Conservation (phyloP, 1,140 invertebrate genomes). For the Drosophila ambigua region DNA sequence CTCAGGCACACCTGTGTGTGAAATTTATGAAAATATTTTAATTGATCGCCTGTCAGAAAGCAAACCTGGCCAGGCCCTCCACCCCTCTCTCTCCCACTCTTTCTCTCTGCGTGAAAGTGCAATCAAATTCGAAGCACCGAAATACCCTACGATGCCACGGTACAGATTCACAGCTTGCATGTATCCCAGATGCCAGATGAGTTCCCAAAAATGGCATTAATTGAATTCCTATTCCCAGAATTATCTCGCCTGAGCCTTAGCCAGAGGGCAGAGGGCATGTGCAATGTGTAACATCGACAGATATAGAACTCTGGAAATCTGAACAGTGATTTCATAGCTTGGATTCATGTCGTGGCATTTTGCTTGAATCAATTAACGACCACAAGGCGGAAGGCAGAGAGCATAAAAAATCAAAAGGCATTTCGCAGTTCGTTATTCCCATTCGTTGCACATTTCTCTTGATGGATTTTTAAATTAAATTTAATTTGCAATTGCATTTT, state of each 20-base stretch:
- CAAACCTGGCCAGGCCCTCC: conserved; percentile 33
- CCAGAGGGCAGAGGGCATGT: no score
- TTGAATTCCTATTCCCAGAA: no score
- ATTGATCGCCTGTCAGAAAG: conserved; percentile 72
- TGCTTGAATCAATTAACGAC: conserved; percentile 22
- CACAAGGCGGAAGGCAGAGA: conserved; percentile 6
- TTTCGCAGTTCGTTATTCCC: conserved; percentile 10
- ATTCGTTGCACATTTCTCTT: conserved; percentile 23
- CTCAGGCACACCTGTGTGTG: conserved; percentile 56
- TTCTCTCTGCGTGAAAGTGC: not conserved
- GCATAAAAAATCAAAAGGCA: conserved; percentile 31
- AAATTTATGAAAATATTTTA: conserved; percentile 77
- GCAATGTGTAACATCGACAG: conserved; percentile 5
- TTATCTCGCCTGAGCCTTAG: no score
- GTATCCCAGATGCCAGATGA: no score
- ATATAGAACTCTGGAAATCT: conserved; percentile 28
- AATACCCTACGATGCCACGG: no score
- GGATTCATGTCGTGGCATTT: conserved; percentile 23
- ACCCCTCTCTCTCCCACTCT: no score
- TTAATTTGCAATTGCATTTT: conserved; percentile 50
- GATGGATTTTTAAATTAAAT: conserved; percentile 52
- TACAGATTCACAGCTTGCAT: no score
- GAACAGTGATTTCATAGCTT: conserved; percentile 35
- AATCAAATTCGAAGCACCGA: no score
- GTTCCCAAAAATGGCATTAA: no score